phyloP scores from a whole-genome alignment of 2,888 invertebrate species.

The Salpingus planirostris region DNA sequence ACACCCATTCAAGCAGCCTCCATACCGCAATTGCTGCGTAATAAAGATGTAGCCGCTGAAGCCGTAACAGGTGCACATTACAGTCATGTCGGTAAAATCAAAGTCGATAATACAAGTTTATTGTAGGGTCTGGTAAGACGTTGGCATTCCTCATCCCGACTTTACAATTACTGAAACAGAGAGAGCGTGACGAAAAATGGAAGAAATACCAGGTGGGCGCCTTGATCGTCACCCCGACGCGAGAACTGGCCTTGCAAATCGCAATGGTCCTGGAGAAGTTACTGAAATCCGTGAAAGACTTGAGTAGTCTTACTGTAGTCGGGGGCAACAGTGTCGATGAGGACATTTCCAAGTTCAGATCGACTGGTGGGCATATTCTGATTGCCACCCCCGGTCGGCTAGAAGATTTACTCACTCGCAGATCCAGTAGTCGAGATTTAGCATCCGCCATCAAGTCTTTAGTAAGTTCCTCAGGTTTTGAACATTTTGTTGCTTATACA shows the following conservation, averaged over 20 bases:
- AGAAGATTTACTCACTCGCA: conserved; percentile 72
- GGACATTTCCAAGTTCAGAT: conserved; percentile 59
- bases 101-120: neutral
- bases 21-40: conserved; percentile 77
- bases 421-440: conserved; percentile 56
- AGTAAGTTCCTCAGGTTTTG: conserved; percentile 54
- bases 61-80: conserved; percentile 65
- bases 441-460: conserved; percentile 66
- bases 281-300: conserved; percentile 38
- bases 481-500: too few relatives aligned
- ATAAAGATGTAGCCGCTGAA: conserved; percentile 96
- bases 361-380: conserved; percentile 72
- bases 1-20: conserved; percentile 72
- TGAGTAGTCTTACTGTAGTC: conserved; percentile 50
- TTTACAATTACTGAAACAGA: conserved; percentile 68
- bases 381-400: conserved; percentile 93
- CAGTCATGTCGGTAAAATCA: neutral
- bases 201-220: conserved; percentile 73
- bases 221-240: conserved; percentile 87
- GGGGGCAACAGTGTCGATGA: conserved; percentile 77
- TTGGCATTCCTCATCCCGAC: conserved; percentile 91
- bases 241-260: conserved; percentile 91
- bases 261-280: conserved; percentile 53
- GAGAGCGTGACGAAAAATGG: conserved; percentile 54
- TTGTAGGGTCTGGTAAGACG: conserved; percentile 89